Evolutionary conservation across 1,140 invertebrate genomes (phyloP), one percentile per base, ranked within the genome.

Genomic region (Drosophila equinoxialis): DNA sequence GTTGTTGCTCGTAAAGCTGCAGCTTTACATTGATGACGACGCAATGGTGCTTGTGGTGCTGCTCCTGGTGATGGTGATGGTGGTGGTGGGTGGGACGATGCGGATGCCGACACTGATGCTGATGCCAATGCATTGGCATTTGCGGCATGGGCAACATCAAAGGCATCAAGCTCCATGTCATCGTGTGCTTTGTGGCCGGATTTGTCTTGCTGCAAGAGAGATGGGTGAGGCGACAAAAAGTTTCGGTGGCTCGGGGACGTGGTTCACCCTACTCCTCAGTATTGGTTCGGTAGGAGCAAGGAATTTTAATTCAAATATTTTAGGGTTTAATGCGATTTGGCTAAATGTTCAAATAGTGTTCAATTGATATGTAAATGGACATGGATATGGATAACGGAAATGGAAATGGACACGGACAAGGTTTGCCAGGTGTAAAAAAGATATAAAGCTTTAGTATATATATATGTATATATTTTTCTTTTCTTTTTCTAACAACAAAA

Each of bases 291-390:
- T 51, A 62, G 62, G 41, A n/a, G 33, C 41, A 39, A 6, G 58
- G 63, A 64, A 23, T 58, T 81, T 81, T 77, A 87, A 68, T 74
- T 87, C 79, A 87, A 89, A 83, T 87, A 83, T 71, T 89, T 89
- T 89, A 89, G 81, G 85, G 81, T 90, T 89, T 89, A 89, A 89
- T 89, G 89, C 84, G 78, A 90, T 89, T 89, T 78, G 84, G 84
- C 84, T 89, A 60, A 51, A 51, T 81, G 68, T 70, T 74, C 76
- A 78, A 85, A 73, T 79, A 68, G 70, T 60, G 73, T 76, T 76
- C 66, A 76, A 76, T 74, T 54, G 77, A 73, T 41, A 81, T 74
- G 77, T 67, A 71, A 60, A 74, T 80, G 79, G 61, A 23, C 11
- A 48, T 58, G 45, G 59, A 45, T 45, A 45, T 45, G 42, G 41